Percentiles rank a stretch among this genome's conserved stretches.
Evolutionary conservation across 2,113 vertebrate species (phyloP).

Genomic region (Chlorodrepanis virens): DNA sequence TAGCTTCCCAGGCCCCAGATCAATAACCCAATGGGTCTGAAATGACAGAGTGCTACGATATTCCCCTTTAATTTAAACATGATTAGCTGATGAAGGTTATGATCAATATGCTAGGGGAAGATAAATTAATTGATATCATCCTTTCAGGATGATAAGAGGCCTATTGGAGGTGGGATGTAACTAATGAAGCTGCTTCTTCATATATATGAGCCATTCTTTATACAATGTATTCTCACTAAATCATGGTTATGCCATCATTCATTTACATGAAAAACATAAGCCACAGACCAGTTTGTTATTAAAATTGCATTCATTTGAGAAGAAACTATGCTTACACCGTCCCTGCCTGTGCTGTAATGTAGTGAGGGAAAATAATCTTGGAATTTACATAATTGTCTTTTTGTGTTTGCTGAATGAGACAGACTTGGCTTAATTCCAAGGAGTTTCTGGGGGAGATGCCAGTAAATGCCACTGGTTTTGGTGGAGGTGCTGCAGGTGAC

Average conservation of each 20-base stretch:
- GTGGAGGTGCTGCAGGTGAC: background rate
- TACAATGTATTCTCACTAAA: conserved; percentile 39
- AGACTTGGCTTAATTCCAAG: background rate
- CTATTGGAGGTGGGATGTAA: conserved; percentile 69
- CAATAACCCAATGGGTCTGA: conserved; percentile 72
- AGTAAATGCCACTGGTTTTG: background rate
- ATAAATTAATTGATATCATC: conserved; percentile 80
- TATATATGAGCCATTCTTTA: conserved; percentile 64
- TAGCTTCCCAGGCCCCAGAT: conserved; percentile 57
- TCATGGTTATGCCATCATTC: conserved; percentile 58
- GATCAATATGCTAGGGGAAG: conserved; percentile 75
- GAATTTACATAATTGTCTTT: background rate
- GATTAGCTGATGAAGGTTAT: conserved; percentile 80
- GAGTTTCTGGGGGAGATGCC: background rate
- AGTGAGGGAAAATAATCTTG: background rate
- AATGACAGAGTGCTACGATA: conserved; percentile 74
- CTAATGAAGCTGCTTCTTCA: conserved; percentile 70
- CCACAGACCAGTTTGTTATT: conserved; percentile 39
- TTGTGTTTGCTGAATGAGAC: background rate
- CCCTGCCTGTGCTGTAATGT: background rate
- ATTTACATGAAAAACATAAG: conserved; percentile 58
- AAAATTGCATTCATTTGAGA: conserved; percentile 26
- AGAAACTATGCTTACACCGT: background rate
- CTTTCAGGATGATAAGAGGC: conserved; percentile 74
- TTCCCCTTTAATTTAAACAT: conserved; percentile 77